These are phyloP conservation scores for Falco berigora DNA, from an alignment of 2,797 vertebrate species.

Conservation along the genomic window DNA sequence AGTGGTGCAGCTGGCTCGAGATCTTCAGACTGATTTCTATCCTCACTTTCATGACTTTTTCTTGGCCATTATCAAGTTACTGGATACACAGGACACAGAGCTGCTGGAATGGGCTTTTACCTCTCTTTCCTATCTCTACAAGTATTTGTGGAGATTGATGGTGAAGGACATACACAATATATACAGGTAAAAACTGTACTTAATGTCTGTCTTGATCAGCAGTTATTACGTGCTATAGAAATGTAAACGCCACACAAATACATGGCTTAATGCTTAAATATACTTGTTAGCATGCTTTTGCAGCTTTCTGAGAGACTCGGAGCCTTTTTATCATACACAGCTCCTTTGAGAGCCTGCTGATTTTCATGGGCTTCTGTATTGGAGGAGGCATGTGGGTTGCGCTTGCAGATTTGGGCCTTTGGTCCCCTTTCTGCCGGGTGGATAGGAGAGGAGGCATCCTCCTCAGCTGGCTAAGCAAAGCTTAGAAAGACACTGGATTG, in stretches of 20 bases:
- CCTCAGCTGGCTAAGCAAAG: neutral
- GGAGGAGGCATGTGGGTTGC: neutral
- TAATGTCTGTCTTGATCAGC: neutral
- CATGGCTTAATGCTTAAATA: neutral
- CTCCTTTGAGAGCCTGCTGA: neutral
- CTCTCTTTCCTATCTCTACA: slow-evolving; percentile 94
- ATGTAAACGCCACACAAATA: neutral
- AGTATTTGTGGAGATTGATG: slow-evolving; percentile 96
- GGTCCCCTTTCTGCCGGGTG: neutral
- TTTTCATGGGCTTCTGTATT: neutral
- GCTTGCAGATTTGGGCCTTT: neutral
- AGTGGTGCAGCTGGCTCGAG: slow-evolving; percentile 92
- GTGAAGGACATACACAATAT: slow-evolving; percentile 91
- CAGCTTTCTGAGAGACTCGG: neutral
- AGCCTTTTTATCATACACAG: neutral
- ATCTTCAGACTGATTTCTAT: slow-evolving; percentile 96
- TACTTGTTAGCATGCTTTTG: neutral
- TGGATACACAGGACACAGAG: slow-evolving; percentile 93
- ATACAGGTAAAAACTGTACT: slow-evolving; percentile 80
- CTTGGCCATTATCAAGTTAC: slow-evolving; percentile 80
- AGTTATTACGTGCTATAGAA: neutral
- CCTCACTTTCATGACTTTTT: slow-evolving; percentile 95
- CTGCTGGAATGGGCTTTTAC: slow-evolving; percentile 93
- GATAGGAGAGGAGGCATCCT: neutral
- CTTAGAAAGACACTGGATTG: neutral